Conservation (phyloP, 2,113 vertebrate species). For the Zosterops hypoxanthus region DNA sequence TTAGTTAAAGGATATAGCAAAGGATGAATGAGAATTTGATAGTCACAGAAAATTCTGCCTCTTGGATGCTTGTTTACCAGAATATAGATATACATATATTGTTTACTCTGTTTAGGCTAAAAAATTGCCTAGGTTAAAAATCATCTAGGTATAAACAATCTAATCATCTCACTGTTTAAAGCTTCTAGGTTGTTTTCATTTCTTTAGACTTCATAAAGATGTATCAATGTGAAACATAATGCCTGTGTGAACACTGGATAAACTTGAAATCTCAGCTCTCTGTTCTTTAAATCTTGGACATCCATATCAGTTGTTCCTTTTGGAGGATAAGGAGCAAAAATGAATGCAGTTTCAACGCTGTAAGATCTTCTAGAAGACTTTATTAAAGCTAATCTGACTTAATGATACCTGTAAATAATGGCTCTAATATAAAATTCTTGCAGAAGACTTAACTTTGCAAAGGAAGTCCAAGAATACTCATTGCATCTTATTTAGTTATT, state of each 20-base stretch:
- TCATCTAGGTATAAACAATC: not conserved
- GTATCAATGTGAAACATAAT: not conserved
- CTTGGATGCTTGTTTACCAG: not conserved
- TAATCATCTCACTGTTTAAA: not conserved
- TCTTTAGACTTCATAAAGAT: not conserved
- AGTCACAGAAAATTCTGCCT: not conserved
- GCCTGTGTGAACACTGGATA: not conserved
- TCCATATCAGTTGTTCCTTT: not conserved
- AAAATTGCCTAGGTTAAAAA: not conserved
- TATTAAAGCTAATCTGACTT: not conserved
- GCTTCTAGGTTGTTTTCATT: not conserved
- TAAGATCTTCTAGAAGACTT: not conserved
- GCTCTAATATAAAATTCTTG: not conserved
- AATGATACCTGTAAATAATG: not conserved
- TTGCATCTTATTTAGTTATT: not conserved
- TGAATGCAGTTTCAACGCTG: not conserved
- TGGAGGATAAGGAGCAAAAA: not conserved
- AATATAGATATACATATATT: not conserved
- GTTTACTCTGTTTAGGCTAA: not conserved
- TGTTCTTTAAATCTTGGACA: not conserved
- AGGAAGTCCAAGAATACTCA: not conserved
- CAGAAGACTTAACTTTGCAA: not conserved
- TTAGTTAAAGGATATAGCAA: not conserved
- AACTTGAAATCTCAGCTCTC: not conserved
- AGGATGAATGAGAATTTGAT: not conserved